Evolutionary conservation across 2,113 vertebrate genomes (phyloP).

Genomic region (Pteropus alecto): DNA sequence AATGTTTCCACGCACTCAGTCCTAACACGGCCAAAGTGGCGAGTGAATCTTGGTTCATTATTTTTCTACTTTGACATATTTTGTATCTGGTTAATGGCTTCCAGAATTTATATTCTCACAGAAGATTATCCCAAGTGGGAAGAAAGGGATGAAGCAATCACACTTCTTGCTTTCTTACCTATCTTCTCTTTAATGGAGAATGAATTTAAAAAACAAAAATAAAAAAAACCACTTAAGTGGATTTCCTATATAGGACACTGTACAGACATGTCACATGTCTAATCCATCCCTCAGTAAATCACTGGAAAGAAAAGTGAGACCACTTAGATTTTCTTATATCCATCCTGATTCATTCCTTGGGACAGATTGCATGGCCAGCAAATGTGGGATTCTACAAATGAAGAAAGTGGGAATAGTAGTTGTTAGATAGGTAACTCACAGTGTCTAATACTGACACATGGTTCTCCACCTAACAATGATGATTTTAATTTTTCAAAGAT

Average conservation of each 20-base stretch:
- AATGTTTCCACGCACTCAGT: not conserved
- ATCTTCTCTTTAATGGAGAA: not conserved
- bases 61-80: not conserved
- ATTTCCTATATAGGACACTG: not conserved
- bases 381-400: not conserved
- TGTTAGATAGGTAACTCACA: not conserved
- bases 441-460: not conserved
- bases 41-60: not conserved
- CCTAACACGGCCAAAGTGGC: not conserved
- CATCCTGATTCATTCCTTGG: not conserved
- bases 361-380: not conserved
- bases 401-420: not conserved
- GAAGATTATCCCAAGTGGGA: not conserved
- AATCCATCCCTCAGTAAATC: not conserved
- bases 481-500: not conserved
- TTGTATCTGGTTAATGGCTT: not conserved
- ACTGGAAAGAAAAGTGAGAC: not conserved
- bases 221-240: not conserved
- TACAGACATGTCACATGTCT: not conserved
- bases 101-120: not conserved
- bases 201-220: not conserved
- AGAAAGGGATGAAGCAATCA: not conserved
- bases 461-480: not conserved
- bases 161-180: accelerated
- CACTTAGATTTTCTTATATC: not conserved